A percentile compares a stretch with the other conserved stretches of the same genome.
Evolutionary conservation across 2,888 invertebrate genomes (phyloP).

Genomic region (Drosophila planitibia): DNA sequence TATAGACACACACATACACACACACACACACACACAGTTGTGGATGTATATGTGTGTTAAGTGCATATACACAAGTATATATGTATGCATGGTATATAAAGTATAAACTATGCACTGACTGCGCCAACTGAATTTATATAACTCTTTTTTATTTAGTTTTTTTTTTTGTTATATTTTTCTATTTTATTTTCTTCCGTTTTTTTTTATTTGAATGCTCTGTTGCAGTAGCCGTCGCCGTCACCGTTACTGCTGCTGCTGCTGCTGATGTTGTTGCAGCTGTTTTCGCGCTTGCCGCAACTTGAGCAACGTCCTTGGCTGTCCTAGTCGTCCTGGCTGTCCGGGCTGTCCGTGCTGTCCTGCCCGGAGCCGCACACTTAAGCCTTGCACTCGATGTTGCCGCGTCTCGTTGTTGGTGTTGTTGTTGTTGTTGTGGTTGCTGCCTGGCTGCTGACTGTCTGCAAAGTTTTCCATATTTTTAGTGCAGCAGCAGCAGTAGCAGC

Average conservation of each 20-base stretch:
- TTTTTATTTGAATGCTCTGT: conserved; percentile 43
- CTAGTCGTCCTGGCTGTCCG: conserved; percentile 54
- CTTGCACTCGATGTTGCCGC: conserved; percentile 57
- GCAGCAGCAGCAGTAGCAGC: conserved; percentile 45
- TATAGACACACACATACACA: conserved; percentile 27
- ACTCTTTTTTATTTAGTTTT: conserved; percentile 40
- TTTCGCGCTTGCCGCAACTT: conserved; percentile 76
- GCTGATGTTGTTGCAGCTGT: conserved; percentile 56
- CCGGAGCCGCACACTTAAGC: conserved; percentile 60
- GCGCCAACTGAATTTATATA: conserved; percentile 59
- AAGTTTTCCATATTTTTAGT: conserved; percentile 81
- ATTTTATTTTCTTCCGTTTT: conserved; percentile 11
- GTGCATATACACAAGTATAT: conserved; percentile 23
- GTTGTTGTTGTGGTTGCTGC: conserved; percentile 54
- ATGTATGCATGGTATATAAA: conserved; percentile 23
- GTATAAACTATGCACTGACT: conserved; percentile 54
- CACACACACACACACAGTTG: conserved; percentile 4
- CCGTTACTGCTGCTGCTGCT: conserved; percentile 17
- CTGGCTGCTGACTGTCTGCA: conserved; percentile 74
- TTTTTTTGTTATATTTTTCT: conserved; percentile 5
- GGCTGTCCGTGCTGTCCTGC: conserved; percentile 26
- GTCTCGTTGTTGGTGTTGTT: conserved; percentile 33
- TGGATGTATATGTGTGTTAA: conserved; percentile 10
- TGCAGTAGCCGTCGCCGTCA: conserved; percentile 30
- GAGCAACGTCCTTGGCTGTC: conserved; percentile 76